phyloP scores from a whole-genome alignment of 1,140 invertebrate genomes.

The Drosophila pachea region DNA sequence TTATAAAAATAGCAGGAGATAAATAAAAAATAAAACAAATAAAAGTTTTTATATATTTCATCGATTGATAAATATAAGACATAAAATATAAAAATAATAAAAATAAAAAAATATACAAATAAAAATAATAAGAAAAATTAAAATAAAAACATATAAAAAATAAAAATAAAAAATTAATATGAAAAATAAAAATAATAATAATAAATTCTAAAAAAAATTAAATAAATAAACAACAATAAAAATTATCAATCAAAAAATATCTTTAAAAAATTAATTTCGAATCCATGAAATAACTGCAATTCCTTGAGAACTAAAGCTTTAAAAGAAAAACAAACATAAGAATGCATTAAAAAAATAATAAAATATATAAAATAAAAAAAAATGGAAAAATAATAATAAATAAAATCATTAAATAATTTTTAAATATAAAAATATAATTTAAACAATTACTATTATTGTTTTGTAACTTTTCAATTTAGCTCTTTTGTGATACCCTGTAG shows the following conservation, averaged over 20 bases:
- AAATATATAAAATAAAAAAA: no score
- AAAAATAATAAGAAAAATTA: constrained; percentile 9
- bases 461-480: no score
- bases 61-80: neutral
- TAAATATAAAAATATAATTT: neutral
- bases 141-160: no score
- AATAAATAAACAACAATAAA: no score
- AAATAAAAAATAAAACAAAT: neutral
- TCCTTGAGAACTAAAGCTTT: no score
- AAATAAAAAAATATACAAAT: neutral
- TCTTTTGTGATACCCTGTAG: no score
- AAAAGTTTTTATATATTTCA: neutral
- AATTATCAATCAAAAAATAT: no score
- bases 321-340: no score
- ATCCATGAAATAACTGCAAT: neutral
- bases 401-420: neutral
- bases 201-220: constrained; percentile 9
- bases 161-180: constrained; percentile 1
- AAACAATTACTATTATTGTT: no score
- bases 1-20: no score
- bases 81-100: constrained; percentile 12
- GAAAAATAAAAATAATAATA: constrained; percentile 12
- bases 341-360: no score
- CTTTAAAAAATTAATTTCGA: neutral
- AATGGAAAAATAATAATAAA: constrained; percentile 33